These are phyloP conservation scores for Molanna angustata DNA, from an alignment of 2,888 invertebrate species.

Conservation along the genomic window DNA sequence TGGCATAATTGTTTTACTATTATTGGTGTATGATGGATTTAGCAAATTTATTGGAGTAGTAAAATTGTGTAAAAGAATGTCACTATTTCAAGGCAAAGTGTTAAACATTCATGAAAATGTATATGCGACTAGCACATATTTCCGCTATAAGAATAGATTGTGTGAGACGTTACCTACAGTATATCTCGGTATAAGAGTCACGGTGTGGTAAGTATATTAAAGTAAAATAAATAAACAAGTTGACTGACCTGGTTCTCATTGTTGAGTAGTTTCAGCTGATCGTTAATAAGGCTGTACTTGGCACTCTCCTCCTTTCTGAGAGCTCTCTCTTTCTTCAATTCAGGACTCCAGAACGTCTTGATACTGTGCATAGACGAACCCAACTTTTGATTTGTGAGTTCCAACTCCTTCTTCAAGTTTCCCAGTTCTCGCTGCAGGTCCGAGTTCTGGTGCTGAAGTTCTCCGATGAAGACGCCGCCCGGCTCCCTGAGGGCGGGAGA, in stretches of 20 bases:
- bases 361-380: constrained; percentile 99
- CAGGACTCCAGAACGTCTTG: constrained; percentile 99
- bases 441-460: constrained; percentile 90
- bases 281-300: constrained; percentile 94
- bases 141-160: too few relatives aligned
- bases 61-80: too few relatives aligned
- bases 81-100: too few relatives aligned
- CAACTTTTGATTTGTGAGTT: constrained; percentile 94
- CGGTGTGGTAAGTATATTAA: not conserved
- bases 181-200: too few relatives aligned
- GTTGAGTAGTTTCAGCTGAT: constrained; percentile 93
- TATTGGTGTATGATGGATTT: too few relatives aligned
- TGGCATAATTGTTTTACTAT: too few relatives aligned
- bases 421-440: constrained; percentile 91
- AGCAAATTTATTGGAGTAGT: too few relatives aligned
- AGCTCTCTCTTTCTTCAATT: constrained; percentile 96
- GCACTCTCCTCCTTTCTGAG: constrained; percentile 96
- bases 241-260: constrained; percentile 89
- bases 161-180: too few relatives aligned
- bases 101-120: too few relatives aligned
- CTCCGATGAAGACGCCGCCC: constrained; percentile 72
- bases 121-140: too few relatives aligned
- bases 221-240: not conserved
- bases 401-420: constrained; percentile 89
- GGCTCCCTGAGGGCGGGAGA: constrained; percentile 63